Evolutionary conservation across 2,888 invertebrate species (phyloP).

Genomic region (Acronicta aceris): DNA sequence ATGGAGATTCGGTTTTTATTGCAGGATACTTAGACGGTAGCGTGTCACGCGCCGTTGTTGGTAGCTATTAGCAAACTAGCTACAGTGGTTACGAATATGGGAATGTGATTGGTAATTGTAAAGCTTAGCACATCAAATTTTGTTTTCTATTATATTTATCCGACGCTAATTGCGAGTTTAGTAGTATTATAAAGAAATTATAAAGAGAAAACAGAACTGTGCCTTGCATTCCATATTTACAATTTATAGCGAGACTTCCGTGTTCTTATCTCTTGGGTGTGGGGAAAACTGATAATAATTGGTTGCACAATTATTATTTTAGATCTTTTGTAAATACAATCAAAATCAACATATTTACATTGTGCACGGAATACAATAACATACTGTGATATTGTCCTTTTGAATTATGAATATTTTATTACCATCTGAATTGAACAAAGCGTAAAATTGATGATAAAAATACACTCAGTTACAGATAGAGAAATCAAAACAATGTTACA

Average conservation of each 20-base stretch:
- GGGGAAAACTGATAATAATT: conserved; percentile 40
- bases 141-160: conserved; percentile 14
- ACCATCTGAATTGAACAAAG: conserved; percentile 28
- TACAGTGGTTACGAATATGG: conserved; percentile 27
- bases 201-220: conserved; percentile 3
- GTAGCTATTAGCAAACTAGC: conserved; percentile 6
- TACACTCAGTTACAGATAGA: conserved; percentile 25
- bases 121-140: conserved; percentile 40
- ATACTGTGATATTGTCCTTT: conserved; percentile 2
- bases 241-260: conserved; percentile 33
- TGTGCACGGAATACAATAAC: conserved; percentile 25
- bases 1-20: conserved; percentile 45
- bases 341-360: conserved; percentile 35
- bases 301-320: conserved; percentile 31
- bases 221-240: conserved; percentile 22
- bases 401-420: conserved; percentile 30
- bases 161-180: too few species aligned
- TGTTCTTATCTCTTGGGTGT: conserved; percentile 35
- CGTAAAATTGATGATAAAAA: conserved; percentile 21
- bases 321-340: conserved; percentile 41
- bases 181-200: too few species aligned
- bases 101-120: conserved; percentile 21
- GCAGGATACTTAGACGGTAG: conserved; percentile 21
- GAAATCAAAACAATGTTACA: conserved; percentile 55
- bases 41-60: conserved; percentile 38